Base-by-base conservation (phyloP, 2,113 vertebrate genomes). In the Terrapene triunguis region DNA sequence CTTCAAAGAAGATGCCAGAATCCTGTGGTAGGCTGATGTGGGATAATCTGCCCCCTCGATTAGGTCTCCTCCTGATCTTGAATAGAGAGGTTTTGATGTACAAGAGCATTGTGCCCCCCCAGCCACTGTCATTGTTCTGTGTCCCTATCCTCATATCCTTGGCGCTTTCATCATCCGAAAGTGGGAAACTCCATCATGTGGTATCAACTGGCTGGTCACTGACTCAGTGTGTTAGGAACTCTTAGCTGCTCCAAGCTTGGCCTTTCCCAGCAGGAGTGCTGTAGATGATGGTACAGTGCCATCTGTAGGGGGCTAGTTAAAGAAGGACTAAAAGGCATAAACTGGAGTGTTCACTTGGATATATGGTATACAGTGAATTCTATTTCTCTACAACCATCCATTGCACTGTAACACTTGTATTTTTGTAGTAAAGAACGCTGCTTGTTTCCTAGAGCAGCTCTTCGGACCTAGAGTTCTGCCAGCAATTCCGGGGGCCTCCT, bases 301-400 rank as follows among this genome's bases (percentile, higher is more conserved):
- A 97, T 96, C 97, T 98, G 96, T 97, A 97, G 97, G 95, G 94
- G 92, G 95, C 90, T 81, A 95, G 80, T 94, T 97, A 92, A 95
- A 96, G 91, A 93, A 86, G 81, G 82, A 85, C 24, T 86, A 84
- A 84, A 89, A 82, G 65, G 59, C n/a, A 8, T 89, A 17, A 89
- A 42, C 50, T 29, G 32, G 16, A 94, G 13, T 72, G 76, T 47
- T 44, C 50, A 25, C 54, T 24, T 47, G 25, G 44, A 8, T 80
- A 12, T 74, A 13, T 0, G 11, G 54, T 92, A 51, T 69, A 65
- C 38, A 51, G 10, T 3, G 38, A 12, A 19, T 88, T 42, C 44
- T 0, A 0, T 53, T 62, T 65, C 84, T 95, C 79, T 24, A n/a
- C 17, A 27, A 19, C 84, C 65, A 86, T 84, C 24, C 47, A 2